Evolutionary conservation across 2,888 invertebrate species (phyloP).

Genomic region (Uropetala carovei): DNA sequence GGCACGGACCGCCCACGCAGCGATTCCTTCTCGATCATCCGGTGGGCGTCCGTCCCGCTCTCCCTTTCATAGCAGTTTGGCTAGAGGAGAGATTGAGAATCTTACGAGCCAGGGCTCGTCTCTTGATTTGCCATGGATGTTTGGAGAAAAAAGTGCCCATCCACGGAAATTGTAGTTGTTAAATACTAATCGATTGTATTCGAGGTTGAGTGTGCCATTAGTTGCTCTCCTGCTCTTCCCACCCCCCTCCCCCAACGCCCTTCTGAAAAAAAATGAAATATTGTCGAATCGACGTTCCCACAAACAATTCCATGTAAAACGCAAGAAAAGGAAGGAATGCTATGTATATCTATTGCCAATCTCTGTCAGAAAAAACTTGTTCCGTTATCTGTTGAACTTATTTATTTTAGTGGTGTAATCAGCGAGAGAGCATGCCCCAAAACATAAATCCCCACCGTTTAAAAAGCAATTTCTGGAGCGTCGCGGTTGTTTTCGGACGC

Average conservation of each 20-base stretch:
- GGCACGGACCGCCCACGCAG: neutral
- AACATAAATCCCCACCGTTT: neutral
- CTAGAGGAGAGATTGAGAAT: neutral
- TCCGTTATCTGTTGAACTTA: neutral
- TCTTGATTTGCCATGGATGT: neutral
- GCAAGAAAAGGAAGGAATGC: neutral
- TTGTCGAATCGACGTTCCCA: neutral
- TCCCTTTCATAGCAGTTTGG: neutral
- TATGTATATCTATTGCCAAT: slow-evolving; percentile 19
- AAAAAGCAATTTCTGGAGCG: neutral
- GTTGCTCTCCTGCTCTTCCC: neutral
- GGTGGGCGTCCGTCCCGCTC: neutral
- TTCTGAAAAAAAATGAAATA: neutral
- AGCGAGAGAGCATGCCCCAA: neutral
- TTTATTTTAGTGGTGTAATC: neutral
- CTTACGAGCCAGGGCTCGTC: neutral
- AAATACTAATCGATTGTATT: slow-evolving; percentile 41
- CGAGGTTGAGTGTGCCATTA: slow-evolving; percentile 43
- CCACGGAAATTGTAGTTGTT: neutral
- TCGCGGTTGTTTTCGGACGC: neutral
- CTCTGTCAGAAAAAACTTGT: slow-evolving; percentile 10
- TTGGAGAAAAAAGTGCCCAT: neutral
- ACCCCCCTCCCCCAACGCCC: no score
- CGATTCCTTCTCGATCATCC: neutral
- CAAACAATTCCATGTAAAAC: neutral